Evolutionary conservation across 2,888 invertebrate genomes (phyloP).

Genomic region (Tenthredo scrophulariae): DNA sequence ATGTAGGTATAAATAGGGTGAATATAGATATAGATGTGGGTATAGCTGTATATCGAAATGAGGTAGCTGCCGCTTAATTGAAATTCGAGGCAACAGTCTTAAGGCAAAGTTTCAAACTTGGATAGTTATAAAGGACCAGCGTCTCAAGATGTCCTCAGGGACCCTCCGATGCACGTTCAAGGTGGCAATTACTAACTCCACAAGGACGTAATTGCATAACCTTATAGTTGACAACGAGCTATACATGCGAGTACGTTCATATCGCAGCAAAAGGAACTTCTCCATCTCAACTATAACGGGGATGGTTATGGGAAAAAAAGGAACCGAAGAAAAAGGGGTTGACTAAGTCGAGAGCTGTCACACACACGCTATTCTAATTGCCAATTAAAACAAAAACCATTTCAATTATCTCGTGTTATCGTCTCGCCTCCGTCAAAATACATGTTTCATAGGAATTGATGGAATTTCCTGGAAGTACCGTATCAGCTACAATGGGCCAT

Average conservation of each 20-base stretch:
- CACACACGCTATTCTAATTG: not conserved
- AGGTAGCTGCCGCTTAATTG: constrained; percentile 34
- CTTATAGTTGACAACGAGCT: not conserved
- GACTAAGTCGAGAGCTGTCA: not conserved
- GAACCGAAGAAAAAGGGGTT: not conserved
- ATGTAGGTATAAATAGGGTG: constrained; percentile 28
- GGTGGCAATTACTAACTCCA: constrained; percentile 47
- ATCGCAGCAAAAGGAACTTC: not conserved
- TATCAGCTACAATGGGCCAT: not conserved
- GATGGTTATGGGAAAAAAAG: not conserved
- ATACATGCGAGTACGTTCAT: not conserved
- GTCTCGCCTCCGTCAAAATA: not conserved
- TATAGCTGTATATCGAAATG: constrained; percentile 2
- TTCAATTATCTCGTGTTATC: not conserved
- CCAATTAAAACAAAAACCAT: not conserved
- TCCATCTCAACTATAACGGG: not conserved
- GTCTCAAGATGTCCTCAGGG: constrained; percentile 40
- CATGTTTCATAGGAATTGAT: not conserved
- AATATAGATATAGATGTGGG: not conserved
- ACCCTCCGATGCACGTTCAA: constrained; percentile 37
- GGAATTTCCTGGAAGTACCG: not conserved
- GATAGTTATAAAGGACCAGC: constrained; percentile 40
- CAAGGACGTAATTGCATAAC: constrained; percentile 30
- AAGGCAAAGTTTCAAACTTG: constrained; percentile 30
- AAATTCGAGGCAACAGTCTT: constrained; percentile 46